These are phyloP conservation scores for Pseudorhiza aurosa DNA, from an alignment of 30 jellyfish, hydroid and myxozoan species.

Conservation along the genomic window DNA sequence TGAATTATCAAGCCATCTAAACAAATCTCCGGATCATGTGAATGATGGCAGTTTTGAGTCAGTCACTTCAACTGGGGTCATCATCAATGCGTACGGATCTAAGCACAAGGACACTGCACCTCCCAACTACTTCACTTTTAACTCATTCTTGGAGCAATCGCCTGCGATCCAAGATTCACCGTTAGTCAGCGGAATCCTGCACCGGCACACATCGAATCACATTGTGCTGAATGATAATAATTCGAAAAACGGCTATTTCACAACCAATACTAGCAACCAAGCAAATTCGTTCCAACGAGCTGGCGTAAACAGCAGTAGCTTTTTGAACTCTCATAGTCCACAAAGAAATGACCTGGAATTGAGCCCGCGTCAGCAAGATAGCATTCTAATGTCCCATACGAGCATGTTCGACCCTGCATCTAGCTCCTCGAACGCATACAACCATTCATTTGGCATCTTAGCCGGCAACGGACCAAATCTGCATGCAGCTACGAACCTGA, in stretches of 20 bases:
- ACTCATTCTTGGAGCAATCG: conserved; percentile 73
- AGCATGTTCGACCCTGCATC: conserved; percentile 69
- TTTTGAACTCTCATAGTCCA: conserved; percentile 41
- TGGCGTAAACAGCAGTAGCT: conserved; percentile 6
- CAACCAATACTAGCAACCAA: conserved; percentile 43
- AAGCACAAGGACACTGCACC: conserved; percentile 50
- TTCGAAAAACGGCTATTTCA: conserved; percentile 61
- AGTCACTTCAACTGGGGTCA: conserved; percentile 67
- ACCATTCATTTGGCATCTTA: conserved; percentile 71
- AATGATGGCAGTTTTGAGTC: conserved; percentile 48
- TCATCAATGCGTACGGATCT: conserved; percentile 37
- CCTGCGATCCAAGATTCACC: conserved; percentile 73
- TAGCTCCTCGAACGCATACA: conserved; percentile 49
- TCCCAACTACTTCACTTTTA: conserved; percentile 43
- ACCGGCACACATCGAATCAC: conserved; percentile 58
- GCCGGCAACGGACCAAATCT: conserved; percentile 67
- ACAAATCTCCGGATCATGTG: conserved; percentile 53
- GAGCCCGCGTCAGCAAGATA: conserved; percentile 64
- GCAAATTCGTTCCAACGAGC: conserved; percentile 48
- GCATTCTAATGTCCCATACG: conserved; percentile 46
- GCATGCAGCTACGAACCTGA: conserved; percentile 42
- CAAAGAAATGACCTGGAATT: conserved; percentile 48
- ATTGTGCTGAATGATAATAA: conserved; percentile 37
- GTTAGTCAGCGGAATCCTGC: conserved; percentile 60
- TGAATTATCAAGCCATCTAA: conserved; percentile 59